phyloP scores from a whole-genome alignment of 2,888 invertebrate genomes.

The Lucinisca nassula region DNA sequence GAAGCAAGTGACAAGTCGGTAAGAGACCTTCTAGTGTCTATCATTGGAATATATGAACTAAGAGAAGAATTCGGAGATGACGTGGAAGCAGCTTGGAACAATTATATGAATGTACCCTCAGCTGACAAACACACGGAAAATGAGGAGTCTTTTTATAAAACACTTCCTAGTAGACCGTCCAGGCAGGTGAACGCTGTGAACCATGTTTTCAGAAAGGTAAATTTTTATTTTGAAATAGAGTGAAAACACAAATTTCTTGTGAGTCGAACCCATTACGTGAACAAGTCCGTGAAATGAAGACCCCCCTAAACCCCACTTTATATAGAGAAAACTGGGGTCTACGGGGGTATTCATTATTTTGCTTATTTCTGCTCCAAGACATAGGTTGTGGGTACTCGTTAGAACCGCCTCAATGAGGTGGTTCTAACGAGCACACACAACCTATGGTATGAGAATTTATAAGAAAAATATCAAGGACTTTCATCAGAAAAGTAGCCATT shows the following conservation, averaged over 20 bases:
- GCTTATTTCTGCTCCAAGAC: too few species aligned
- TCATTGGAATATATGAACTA: conserved; percentile 48
- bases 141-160: not conserved
- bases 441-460: too few species aligned
- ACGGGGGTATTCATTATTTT: too few species aligned
- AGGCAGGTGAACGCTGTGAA: not conserved
- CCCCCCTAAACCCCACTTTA: too few species aligned
- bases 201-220: conserved; percentile 5
- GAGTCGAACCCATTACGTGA: too few species aligned
- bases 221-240: not conserved
- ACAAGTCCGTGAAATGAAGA: too few species aligned
- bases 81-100: not conserved
- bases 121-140: not conserved
- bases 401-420: too few species aligned
- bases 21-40: conserved; percentile 42
- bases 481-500: too few species aligned
- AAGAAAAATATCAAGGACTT: too few species aligned
- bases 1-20: conserved; percentile 47
- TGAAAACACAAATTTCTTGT: not conserved
- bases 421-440: too few species aligned
- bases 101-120: not conserved
- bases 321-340: too few species aligned
- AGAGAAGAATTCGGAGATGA: not conserved
- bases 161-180: not conserved
- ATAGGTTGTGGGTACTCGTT: too few species aligned